Evolutionary conservation across 2,113 vertebrate genomes (phyloP).

Genomic region (Datnioides undecimradiatus): DNA sequence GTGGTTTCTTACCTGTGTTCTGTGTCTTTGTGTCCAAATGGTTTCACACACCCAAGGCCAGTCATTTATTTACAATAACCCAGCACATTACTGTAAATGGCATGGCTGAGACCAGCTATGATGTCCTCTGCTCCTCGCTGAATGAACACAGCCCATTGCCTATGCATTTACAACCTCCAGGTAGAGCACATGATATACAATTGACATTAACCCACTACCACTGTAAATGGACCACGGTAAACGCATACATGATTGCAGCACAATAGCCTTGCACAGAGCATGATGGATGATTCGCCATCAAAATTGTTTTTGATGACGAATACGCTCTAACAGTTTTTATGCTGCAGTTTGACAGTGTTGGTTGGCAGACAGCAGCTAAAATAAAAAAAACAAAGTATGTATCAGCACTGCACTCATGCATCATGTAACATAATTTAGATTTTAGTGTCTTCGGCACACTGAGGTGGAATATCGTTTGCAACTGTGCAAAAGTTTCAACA

Average conservation of each 20-base stretch:
- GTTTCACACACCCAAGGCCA: constrained; percentile 19
- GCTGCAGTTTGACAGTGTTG: constrained; percentile 14
- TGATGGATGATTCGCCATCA: constrained; percentile 45
- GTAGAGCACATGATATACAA: constrained; percentile 46
- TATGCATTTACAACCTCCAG: constrained; percentile 59
- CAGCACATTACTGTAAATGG: constrained; percentile 50
- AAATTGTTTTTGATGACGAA: constrained; percentile 50
- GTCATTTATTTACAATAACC: constrained; percentile 52
- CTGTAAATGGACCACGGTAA: constrained; percentile 54
- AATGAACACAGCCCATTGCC: constrained; percentile 47
- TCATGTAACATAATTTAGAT: constrained; percentile 18
- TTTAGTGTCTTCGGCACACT: not conserved
- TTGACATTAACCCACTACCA: constrained; percentile 35
- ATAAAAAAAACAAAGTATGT: not conserved
- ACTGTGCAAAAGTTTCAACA: constrained; percentile 19
- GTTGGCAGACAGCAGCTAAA: not conserved
- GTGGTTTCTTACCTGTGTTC: not conserved
- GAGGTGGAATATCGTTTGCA: constrained; percentile 37
- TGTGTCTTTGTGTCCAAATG: constrained; percentile 32
- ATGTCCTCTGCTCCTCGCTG: constrained; percentile 25
- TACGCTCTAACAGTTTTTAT: constrained; percentile 37
- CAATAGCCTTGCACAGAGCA: constrained; percentile 23
- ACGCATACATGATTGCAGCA: constrained; percentile 50
- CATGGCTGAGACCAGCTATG: constrained; percentile 12
- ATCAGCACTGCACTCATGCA: not conserved